Conservation (phyloP, 2,113 vertebrate genomes). For the Albula goreensis region DNA sequence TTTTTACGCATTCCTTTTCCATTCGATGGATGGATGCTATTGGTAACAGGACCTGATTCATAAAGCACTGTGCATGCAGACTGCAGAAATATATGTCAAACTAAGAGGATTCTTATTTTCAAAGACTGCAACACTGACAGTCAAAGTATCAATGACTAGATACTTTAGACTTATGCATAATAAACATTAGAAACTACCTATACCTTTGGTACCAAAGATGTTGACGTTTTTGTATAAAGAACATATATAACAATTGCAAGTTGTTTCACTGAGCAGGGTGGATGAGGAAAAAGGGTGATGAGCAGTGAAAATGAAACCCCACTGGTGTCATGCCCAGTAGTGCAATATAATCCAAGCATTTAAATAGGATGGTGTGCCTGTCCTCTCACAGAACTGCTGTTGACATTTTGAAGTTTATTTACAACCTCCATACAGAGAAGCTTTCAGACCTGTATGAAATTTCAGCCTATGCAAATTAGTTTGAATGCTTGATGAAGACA, state of each 20-base stretch:
- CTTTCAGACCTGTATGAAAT: background rate
- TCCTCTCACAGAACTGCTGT: background rate
- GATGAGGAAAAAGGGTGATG: no score
- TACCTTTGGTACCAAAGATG: background rate
- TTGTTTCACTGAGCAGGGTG: no score
- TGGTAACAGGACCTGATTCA: conserved; percentile 19
- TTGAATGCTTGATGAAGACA: background rate
- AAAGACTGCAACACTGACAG: background rate
- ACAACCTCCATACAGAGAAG: background rate
- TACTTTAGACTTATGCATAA: background rate
- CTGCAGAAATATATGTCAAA: background rate
- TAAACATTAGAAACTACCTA: background rate
- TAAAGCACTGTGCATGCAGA: background rate
- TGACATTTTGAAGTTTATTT: background rate
- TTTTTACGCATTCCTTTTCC: conserved; percentile 3
- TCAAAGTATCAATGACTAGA: background rate
- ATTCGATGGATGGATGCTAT: background rate
- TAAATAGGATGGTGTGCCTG: background rate
- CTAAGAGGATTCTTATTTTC: background rate
- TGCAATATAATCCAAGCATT: background rate
- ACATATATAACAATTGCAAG: no score
- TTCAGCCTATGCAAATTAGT: background rate
- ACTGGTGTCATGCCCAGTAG: background rate
- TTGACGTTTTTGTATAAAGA: background rate
- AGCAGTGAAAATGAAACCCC: background rate